phyloP scores from a whole-genome alignment of 2,797 vertebrate genomes.

The Leptoclinus maculatus region DNA sequence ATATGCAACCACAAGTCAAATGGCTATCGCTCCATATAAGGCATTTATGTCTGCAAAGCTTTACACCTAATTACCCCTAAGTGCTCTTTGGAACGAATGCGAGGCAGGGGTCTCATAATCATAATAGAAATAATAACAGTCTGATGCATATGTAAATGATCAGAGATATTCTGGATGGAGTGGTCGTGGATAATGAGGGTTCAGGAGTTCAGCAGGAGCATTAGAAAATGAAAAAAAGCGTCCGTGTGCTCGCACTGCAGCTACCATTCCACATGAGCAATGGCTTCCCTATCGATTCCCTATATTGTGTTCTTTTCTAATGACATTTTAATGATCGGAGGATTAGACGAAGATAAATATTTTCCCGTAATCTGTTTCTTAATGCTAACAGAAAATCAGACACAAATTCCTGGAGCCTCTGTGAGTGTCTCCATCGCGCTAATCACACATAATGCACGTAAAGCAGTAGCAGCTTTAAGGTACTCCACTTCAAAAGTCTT shows the following conservation, averaged over 20 bases:
- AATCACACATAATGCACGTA: conserved; percentile 44
- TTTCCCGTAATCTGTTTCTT: conserved; percentile 49
- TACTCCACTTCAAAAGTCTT: conserved; percentile 29
- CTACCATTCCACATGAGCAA: conserved; percentile 49
- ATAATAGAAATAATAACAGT: conserved; percentile 79
- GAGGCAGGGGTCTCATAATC: conserved; percentile 72
- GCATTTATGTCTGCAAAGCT: conserved; percentile 59
- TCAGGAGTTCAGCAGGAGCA: conserved; percentile 81
- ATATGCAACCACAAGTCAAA: conserved; percentile 50
- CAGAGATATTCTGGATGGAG: conserved; percentile 64
- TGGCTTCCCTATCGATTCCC: conserved; percentile 64
- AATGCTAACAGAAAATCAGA: conserved; percentile 38
- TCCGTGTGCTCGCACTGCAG: conserved; percentile 41
- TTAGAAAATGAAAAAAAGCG: conserved; percentile 63
- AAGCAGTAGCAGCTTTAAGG: conserved; percentile 44
- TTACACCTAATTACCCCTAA: conserved; percentile 79
- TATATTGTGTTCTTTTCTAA: conserved; percentile 57
- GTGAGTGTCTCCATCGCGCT: conserved; percentile 31
- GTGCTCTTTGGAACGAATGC: conserved; percentile 66
- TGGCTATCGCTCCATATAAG: conserved; percentile 60
- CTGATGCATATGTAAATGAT: conserved; percentile 80
- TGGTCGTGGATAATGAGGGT: conserved; percentile 76
- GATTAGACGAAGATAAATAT: conserved; percentile 73
- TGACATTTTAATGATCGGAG: conserved; percentile 66
- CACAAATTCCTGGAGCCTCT: conserved; percentile 7